A percentile compares a stretch with the other conserved stretches of the same genome.
Evolutionary conservation across 53 echinoderm and acorn worm genomes (phyloP).

Genomic region (Astropecten irregularis): DNA sequence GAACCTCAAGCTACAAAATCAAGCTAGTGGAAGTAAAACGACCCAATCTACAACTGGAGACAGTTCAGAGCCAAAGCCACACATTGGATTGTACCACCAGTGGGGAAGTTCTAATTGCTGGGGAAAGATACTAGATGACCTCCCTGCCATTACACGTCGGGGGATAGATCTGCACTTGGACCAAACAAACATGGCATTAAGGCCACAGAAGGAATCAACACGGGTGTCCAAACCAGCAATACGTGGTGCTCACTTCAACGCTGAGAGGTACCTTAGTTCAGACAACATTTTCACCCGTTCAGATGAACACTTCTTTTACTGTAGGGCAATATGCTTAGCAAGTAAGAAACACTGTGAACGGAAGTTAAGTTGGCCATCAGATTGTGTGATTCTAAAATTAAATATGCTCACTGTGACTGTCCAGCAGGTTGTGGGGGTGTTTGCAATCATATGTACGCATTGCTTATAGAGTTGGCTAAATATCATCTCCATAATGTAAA

Average conservation of each 20-base stretch:
- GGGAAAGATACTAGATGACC: not conserved
- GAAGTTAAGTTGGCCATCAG: slow-evolving; percentile 1
- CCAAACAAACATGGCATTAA: not conserved
- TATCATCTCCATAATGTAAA: not conserved
- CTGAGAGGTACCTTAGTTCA: slow-evolving; percentile 22
- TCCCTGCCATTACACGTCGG: slow-evolving; percentile 4
- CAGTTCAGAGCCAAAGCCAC: not conserved
- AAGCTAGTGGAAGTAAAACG: not conserved
- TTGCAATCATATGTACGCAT: not conserved
- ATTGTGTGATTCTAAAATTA: not conserved
- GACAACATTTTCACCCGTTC: slow-evolving; percentile 3
- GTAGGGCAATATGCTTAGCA: not conserved
- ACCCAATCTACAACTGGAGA: too few relatives aligned
- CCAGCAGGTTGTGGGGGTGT: slow-evolving; percentile 1
- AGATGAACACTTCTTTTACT: slow-evolving; percentile 23
- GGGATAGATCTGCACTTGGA: slow-evolving; percentile 26
- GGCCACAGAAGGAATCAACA: slow-evolving; percentile 11
- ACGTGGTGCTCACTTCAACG: slow-evolving; percentile 9
- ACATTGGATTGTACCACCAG: slow-evolving; percentile 5
- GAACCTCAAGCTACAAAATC: not conserved
- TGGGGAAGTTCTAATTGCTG: not conserved
- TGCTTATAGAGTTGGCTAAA: too few relatives aligned
- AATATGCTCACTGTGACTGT: slow-evolving; percentile 7
- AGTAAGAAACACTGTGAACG: not conserved
- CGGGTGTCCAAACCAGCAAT: slow-evolving; percentile 20